Percentiles rank a stretch among this genome's conserved stretches.
Evolutionary conservation across 2,797 vertebrate species (phyloP).

Genomic region (Hylomyscus alleni): DNA sequence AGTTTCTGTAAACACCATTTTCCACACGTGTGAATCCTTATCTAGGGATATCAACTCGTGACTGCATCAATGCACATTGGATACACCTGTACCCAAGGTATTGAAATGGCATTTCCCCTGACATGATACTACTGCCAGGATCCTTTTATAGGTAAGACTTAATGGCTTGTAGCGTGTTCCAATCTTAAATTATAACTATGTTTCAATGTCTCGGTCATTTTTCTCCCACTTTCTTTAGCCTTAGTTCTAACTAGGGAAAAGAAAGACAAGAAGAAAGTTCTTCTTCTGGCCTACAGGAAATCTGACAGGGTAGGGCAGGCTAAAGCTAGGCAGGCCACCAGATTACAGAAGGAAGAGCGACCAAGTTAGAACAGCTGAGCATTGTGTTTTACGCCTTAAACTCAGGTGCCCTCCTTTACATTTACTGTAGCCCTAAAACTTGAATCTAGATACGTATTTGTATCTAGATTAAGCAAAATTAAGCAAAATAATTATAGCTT

Average conservation of each 20-base stretch:
- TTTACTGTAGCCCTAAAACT: background rate
- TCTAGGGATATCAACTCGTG: background rate
- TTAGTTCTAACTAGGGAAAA: constrained; percentile 10
- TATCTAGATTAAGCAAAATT: no score
- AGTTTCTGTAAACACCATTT: constrained; percentile 7
- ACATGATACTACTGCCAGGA: background rate
- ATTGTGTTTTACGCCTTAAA: constrained; percentile 19
- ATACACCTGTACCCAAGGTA: background rate
- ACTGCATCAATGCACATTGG: background rate
- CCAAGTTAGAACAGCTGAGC: background rate
- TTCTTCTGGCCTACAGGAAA: background rate
- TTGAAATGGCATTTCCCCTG: background rate
- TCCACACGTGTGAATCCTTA: background rate
- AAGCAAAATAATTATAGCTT: background rate
- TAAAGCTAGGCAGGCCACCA: background rate
- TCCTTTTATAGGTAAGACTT: background rate
- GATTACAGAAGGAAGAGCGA: background rate
- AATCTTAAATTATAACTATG: background rate
- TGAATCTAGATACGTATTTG: background rate
- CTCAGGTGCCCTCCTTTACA: background rate
- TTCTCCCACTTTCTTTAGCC: background rate
- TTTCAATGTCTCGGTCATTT: background rate
- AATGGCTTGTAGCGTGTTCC: background rate
- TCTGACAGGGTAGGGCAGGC: background rate
- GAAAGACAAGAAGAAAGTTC: background rate